Evolutionary conservation across 2,888 invertebrate species (phyloP).

Genomic region (Synanthedon vespiformis): DNA sequence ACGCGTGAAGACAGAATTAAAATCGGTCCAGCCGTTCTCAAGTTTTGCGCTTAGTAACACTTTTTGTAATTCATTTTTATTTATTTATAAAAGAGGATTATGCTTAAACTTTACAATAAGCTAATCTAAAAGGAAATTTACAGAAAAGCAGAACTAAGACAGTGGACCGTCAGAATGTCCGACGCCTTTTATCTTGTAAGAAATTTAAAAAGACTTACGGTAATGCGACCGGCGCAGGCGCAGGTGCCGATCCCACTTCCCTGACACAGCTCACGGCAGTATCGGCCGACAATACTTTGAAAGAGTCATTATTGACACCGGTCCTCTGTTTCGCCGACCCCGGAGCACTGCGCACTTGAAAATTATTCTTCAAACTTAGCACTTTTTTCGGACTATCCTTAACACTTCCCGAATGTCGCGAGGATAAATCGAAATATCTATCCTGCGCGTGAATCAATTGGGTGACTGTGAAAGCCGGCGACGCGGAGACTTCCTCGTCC

Average conservation of each 20-base stretch:
- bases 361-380: slow-evolving; percentile 14
- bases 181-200: not conserved
- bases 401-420: slow-evolving; percentile 18
- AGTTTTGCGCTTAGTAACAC: too few species aligned
- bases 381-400: slow-evolving; percentile 13
- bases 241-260: not conserved
- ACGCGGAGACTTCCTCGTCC: slow-evolving; percentile 9
- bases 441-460: slow-evolving; percentile 62
- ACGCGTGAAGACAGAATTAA: too few species aligned
- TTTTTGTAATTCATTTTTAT: too few species aligned
- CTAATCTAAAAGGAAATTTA: too few species aligned
- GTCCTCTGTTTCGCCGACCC: slow-evolving; percentile 17
- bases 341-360: slow-evolving; percentile 30
- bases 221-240: slow-evolving; percentile 10
- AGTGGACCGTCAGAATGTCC: too few species aligned
- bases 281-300: slow-evolving; percentile 32
- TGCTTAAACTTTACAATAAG: too few species aligned
- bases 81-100: too few species aligned
- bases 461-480: slow-evolving; percentile 53
- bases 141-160: too few species aligned
- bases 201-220: slow-evolving; percentile 28
- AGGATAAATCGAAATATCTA: slow-evolving; percentile 53
- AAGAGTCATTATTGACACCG: slow-evolving; percentile 22
- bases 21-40: too few species aligned
- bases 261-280: slow-evolving; percentile 15